Evolutionary conservation across 1,140 invertebrate species (phyloP).

Genomic region (Bombyx mori): ASM3026992v2 NC_085110.1:15046501-15047000

Average conservation of each 20-base stretch:
- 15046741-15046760: slow-evolving; percentile 78
- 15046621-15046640: slow-evolving; percentile 91
- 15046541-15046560: slow-evolving; percentile 82
- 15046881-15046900: slow-evolving; percentile 79
- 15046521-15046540: slow-evolving; percentile 91
- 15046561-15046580: slow-evolving; percentile 96
- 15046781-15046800: slow-evolving; percentile 96
- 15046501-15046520: slow-evolving; percentile 90
- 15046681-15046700: slow-evolving; percentile 86
- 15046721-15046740: slow-evolving; percentile 87
- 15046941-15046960: slow-evolving; percentile 56
- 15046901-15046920: slow-evolving; percentile 80
- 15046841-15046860: slow-evolving; percentile 97
- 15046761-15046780: slow-evolving; percentile 89
- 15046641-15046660: slow-evolving; percentile 82
- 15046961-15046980: slow-evolving; percentile 59
- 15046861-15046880: slow-evolving; percentile 89
- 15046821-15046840: slow-evolving; percentile 83
- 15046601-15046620: slow-evolving; percentile 91
- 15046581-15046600: slow-evolving; percentile 97
- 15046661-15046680: slow-evolving; percentile 79
- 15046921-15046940: slow-evolving; percentile 72
- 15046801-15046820: slow-evolving; percentile 74
- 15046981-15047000: slow-evolving; percentile 65
- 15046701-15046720: slow-evolving; percentile 84